phyloP scores from a whole-genome alignment of 2,797 vertebrate species.

The Poliocrania exsul region DNA sequence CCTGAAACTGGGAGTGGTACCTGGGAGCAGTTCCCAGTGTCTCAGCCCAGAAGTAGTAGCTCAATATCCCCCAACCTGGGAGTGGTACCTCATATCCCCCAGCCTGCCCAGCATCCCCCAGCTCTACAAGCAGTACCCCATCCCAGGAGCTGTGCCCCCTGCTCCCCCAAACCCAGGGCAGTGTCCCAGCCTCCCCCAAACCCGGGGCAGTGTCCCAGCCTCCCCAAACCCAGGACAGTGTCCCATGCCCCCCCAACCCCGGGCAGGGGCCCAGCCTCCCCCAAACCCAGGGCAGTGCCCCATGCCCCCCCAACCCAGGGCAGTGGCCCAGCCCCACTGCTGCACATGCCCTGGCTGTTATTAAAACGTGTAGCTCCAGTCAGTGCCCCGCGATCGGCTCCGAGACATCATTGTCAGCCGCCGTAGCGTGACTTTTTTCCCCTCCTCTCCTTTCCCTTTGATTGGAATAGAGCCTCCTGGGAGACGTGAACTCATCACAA shows the following conservation, averaged over 20 bases:
- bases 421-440: not conserved
- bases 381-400: not conserved
- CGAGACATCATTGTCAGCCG: not conserved
- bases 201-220: accelerated
- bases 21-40: too few species aligned
- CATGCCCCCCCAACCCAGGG: not conserved
- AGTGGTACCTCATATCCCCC: not conserved
- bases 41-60: accelerated
- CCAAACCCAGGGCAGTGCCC: not conserved
- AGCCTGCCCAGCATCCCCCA: not conserved
- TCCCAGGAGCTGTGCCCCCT: not conserved
- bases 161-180: not conserved
- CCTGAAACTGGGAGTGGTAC: not conserved
- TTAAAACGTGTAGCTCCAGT: not conserved
- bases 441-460: not conserved
- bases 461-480: conserved; percentile 47
- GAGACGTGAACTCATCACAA: conserved; percentile 33
- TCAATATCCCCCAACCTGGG: too few species aligned
- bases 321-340: not conserved
- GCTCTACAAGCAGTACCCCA: accelerated
- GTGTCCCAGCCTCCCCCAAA: not conserved
- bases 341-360: not conserved
- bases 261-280: not conserved
- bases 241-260: not conserved
- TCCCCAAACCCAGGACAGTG: not conserved